phyloP scores from a whole-genome alignment of 2,113 vertebrate genomes.

The Labeo rohita region DNA sequence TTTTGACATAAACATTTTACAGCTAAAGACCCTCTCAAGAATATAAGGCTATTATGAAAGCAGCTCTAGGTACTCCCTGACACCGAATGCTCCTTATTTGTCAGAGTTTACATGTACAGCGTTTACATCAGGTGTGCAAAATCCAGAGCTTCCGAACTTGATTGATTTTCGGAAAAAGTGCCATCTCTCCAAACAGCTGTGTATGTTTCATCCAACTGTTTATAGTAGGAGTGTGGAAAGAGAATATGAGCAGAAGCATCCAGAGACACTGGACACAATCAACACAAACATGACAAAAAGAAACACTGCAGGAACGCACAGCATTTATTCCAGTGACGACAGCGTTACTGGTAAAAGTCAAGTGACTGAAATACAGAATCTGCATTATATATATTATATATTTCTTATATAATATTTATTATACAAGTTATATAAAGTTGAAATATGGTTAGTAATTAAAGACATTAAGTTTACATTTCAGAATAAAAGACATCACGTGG shows the following conservation, averaged over 20 bases:
- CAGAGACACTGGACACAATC: slow-evolving; percentile 3
- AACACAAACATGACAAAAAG: slow-evolving; percentile 49
- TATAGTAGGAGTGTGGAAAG: slow-evolving; percentile 12
- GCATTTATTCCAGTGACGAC: not conserved
- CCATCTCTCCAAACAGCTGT: slow-evolving; percentile 31
- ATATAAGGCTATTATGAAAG: not conserved
- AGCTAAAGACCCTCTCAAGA: not conserved
- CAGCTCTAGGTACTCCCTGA: no score
- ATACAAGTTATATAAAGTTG: not conserved
- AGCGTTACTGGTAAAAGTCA: not conserved
- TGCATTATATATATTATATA: no score
- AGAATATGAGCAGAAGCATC: no score
- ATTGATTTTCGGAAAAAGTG: slow-evolving; percentile 45
- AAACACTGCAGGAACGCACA: not conserved
- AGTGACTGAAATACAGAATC: no score
- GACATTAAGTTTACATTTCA: not conserved
- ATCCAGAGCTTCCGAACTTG: not conserved
- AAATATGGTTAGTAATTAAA: not conserved
- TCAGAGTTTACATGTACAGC: not conserved
- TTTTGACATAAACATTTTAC: no score
- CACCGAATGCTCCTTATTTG: not conserved
- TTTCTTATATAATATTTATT: no score
- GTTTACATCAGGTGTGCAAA: not conserved
- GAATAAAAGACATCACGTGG: not conserved
- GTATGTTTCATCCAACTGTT: slow-evolving; percentile 50